Conservation (phyloP, 2,113 vertebrate genomes). For the Lophura nycthemera region DNA sequence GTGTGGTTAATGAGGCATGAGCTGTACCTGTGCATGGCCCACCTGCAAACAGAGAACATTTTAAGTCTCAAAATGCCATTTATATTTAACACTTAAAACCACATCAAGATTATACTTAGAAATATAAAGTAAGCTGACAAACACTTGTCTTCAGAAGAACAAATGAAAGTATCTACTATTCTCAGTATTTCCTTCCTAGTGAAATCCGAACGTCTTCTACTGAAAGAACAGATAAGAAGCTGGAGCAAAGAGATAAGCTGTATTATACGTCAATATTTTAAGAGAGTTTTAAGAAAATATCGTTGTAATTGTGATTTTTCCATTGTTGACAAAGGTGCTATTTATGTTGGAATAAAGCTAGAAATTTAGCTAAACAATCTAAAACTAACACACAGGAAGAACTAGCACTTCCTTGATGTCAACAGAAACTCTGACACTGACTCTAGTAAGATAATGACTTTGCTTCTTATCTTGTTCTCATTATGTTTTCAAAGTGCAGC, state of each 20-base stretch:
- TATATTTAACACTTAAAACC: not conserved
- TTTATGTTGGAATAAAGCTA: not conserved
- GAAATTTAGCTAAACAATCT: not conserved
- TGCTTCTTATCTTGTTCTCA: not conserved
- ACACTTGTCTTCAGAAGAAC: not conserved
- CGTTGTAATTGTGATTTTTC: not conserved
- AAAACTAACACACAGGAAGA: not conserved
- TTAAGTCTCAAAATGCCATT: not conserved
- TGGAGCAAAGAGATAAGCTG: not conserved
- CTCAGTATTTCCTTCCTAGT: not conserved
- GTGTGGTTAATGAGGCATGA: constrained; percentile 88
- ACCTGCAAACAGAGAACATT: constrained; percentile 81
- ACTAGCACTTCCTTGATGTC: not conserved
- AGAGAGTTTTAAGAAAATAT: not conserved
- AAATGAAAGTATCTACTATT: not conserved
- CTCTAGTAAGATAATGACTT: not conserved
- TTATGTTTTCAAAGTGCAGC: not conserved
- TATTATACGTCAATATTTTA: not conserved
- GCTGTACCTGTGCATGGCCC: constrained; percentile 89
- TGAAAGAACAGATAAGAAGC: not conserved
- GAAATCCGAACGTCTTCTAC: not conserved
- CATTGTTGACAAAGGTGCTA: not conserved
- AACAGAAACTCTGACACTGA: not conserved
- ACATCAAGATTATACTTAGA: not conserved
- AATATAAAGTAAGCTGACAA: not conserved